phyloP scores from a whole-genome alignment of 2,888 invertebrate genomes.

The Pollenia labialis region DNA sequence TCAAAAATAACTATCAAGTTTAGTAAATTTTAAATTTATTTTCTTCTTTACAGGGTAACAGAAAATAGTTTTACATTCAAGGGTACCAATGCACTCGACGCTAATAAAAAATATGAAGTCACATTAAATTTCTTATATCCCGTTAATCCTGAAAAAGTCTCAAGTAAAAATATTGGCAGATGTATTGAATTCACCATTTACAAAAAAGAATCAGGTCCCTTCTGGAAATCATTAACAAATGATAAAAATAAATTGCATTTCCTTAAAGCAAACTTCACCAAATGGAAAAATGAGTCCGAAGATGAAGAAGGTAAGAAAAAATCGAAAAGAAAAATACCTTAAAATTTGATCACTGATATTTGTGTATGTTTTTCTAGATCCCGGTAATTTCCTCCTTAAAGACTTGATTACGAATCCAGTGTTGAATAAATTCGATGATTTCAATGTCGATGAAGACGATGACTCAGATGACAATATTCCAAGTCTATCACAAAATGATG shows the following conservation, averaged over 20 bases:
- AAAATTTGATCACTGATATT: neutral
- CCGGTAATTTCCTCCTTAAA: conserved; percentile 70
- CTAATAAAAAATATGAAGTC: conserved; percentile 93
- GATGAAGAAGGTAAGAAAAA: conserved; percentile 88
- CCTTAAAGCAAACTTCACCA: conserved; percentile 98
- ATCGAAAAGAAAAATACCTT: neutral
- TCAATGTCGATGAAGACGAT: conserved; percentile 87
- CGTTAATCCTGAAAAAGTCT: conserved; percentile 92
- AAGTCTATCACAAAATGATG: conserved; percentile 82
- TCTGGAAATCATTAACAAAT: conserved; percentile 94
- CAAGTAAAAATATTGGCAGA: conserved; percentile 89
- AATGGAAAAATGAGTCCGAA: conserved; percentile 98
- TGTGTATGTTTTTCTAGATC: conserved; percentile 43
- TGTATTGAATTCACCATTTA: conserved; percentile 90
- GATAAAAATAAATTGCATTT: conserved; percentile 96
- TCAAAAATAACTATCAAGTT: neutral
- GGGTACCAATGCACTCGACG: conserved; percentile 91
- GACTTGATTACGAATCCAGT: conserved; percentile 77
- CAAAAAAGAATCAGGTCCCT: conserved; percentile 90
- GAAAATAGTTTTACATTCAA: conserved; percentile 91
- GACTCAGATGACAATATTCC: conserved; percentile 89
- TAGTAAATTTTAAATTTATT: neutral
- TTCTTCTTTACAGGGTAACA: conserved; percentile 85
- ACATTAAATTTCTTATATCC: conserved; percentile 93
- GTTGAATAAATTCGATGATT: conserved; percentile 87